These are phyloP conservation scores for human (Homo sapiens) DNA, from an alignment of 2,113 vertebrate species.

Conservation along the genomic window GRCh38 chr17:57870001-57870500, in stretches of 20 bases:
- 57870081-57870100: not conserved
- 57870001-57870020: conserved; percentile 52
- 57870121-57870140: accelerated
- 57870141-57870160: not conserved
- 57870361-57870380: not conserved
- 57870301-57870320: not conserved
- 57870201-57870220: not conserved
- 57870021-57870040: conserved; percentile 34
- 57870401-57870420: not conserved
- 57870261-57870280: accelerated
- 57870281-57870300: not conserved
- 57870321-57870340: not conserved
- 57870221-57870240: not conserved
- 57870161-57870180: not conserved
- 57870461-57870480: not conserved
- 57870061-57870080: conserved; percentile 9
- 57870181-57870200: accelerated
- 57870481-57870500: not conserved
- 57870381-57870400: not conserved
- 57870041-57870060: conserved; percentile 38
- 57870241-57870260: not conserved
- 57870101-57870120: not conserved
- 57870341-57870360: not conserved
- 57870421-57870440: not conserved
- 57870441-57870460: not conserved